Evolutionary conservation across 2,888 invertebrate species (phyloP).

Genomic region (Pimpla rufipes): DNA sequence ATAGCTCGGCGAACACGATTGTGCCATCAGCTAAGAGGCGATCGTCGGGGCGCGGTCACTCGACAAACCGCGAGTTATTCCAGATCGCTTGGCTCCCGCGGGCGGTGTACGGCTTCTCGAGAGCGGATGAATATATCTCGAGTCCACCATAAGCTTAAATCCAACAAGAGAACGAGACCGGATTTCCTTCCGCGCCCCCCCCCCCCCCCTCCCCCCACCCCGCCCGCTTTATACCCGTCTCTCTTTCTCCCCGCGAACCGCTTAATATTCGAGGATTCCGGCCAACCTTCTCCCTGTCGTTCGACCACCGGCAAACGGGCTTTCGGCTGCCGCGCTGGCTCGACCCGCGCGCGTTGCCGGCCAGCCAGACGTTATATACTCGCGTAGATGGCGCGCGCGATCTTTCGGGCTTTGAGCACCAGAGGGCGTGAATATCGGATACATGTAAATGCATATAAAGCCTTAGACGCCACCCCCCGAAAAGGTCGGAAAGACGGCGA

Average conservation of each 20-base stretch:
- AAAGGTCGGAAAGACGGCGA: too few relatives aligned
- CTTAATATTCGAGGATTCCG: conserved; percentile 64
- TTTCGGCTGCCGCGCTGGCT: conserved; percentile 13
- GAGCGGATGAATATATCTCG: conserved; percentile 37
- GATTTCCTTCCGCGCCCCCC: not conserved
- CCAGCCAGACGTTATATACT: not conserved
- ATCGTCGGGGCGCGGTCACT: conserved; percentile 39
- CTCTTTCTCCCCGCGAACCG: conserved; percentile 32
- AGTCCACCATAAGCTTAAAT: conserved; percentile 43
- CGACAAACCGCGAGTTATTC: conserved; percentile 48
- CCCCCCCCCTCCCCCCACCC: not conserved
- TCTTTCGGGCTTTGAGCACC: too few relatives aligned
- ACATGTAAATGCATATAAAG: too few relatives aligned
- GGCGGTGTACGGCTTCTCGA: conserved; percentile 17
- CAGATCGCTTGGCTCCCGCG: conserved; percentile 31
- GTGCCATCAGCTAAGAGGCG: conserved; percentile 8
- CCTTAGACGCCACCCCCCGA: conserved; percentile 46
- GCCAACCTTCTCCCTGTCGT: conserved; percentile 68
- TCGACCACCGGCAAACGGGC: conserved; percentile 51
- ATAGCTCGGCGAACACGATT: not conserved
- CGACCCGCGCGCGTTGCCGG: not conserved
- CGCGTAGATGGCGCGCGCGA: not conserved
- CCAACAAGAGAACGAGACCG: conserved; percentile 34
- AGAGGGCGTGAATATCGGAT: too few relatives aligned
- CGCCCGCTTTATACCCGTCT: conserved; percentile 14